phyloP scores from a whole-genome alignment of 1,140 invertebrate genomes.

The Neocloeon triangulifer region DNA sequence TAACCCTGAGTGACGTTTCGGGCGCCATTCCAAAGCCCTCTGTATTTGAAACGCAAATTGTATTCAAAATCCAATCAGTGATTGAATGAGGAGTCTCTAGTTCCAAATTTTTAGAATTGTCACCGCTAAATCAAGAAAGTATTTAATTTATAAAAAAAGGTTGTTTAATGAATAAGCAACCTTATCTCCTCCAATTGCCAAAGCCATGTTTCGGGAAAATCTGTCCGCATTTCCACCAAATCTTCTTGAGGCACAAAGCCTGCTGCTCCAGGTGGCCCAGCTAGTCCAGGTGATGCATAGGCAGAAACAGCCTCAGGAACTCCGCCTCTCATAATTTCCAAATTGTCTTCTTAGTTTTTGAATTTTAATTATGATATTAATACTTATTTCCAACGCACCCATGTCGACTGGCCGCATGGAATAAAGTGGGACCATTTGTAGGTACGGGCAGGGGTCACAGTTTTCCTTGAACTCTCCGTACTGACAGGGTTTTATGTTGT shows the following conservation, averaged over 20 bases:
- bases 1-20: constrained; percentile 30
- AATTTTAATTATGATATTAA: too few relatives aligned
- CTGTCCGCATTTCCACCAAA: too few relatives aligned
- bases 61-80: constrained; percentile 45
- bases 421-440: too few relatives aligned
- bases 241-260: not conserved
- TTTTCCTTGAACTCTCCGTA: too few relatives aligned
- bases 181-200: constrained; percentile 32
- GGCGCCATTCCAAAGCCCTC: constrained; percentile 37
- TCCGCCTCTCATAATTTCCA: not conserved
- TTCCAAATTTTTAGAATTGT: constrained; percentile 23
- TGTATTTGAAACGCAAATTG: constrained; percentile 36
- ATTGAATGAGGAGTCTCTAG: constrained; percentile 42
- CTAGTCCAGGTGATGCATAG: not conserved
- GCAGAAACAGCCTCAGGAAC: not conserved
- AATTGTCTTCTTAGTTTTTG: too few relatives aligned
- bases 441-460: too few relatives aligned
- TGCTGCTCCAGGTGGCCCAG: not conserved
- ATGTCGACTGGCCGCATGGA: too few relatives aligned
- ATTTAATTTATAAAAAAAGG: constrained; percentile 4
- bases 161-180: constrained; percentile 15
- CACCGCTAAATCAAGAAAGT: constrained; percentile 17
- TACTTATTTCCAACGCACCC: too few relatives aligned
- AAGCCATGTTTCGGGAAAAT: constrained; percentile 46
- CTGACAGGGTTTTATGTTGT: constrained; percentile 25